phyloP scores from a whole-genome alignment of 2,797 vertebrate genomes.

The Poeciliopsis presidionis region DNA sequence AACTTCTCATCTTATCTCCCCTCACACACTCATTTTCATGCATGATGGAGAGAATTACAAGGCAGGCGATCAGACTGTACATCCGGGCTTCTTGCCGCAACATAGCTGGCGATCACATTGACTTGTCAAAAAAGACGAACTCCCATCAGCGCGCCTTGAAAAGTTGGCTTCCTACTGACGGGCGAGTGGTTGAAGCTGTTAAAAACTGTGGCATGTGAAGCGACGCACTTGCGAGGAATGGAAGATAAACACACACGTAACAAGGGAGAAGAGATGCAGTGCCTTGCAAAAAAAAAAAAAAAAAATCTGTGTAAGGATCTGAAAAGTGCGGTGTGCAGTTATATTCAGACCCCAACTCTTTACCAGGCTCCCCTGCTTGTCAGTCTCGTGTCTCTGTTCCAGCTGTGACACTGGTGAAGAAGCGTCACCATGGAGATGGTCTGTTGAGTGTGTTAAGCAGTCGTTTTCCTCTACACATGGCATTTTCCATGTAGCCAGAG shows the following conservation, averaged over 20 bases:
- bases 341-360: background rate
- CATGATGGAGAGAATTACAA: constrained; percentile 3
- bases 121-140: background rate
- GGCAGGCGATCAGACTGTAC: background rate
- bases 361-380: background rate
- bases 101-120: background rate
- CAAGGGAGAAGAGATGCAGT: background rate
- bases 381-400: no score
- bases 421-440: background rate
- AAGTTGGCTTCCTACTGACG: background rate
- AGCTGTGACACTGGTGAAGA: no score
- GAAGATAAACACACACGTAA: background rate
- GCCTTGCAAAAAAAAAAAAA: background rate
- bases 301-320: background rate
- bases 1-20: constrained; percentile 44
- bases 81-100: background rate
- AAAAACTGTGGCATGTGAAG: background rate
- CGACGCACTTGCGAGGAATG: background rate
- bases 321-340: background rate
- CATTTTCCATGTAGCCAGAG: background rate
- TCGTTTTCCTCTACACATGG: background rate
- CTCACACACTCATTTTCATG: constrained; percentile 27
- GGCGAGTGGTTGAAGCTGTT: background rate
- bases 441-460: background rate
- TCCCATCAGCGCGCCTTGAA: background rate